A percentile compares a stretch with the other conserved stretches of the same genome.
These are phyloP conservation scores for Fregata magnificens DNA, from an alignment of 2,113 vertebrate genomes.

Conservation along the genomic window DNA sequence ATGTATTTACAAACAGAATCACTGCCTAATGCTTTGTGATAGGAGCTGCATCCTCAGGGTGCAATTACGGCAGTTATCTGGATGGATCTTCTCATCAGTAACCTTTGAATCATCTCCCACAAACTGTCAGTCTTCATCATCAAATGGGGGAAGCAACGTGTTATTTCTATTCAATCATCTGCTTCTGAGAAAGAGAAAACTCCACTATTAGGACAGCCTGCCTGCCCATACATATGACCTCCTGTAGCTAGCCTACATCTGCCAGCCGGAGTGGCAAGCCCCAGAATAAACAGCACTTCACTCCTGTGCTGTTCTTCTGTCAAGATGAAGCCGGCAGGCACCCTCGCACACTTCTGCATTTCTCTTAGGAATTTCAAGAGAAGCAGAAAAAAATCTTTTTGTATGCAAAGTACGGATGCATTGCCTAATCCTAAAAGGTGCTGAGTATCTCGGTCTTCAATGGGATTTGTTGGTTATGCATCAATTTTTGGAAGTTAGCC, in stretches of 20 bases:
- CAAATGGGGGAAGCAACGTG: not conserved
- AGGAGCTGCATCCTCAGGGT: slow-evolving; percentile 33
- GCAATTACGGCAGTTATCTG: slow-evolving; percentile 58
- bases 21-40: not conserved
- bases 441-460: not conserved
- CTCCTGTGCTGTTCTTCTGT: not conserved
- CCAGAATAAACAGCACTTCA: not conserved
- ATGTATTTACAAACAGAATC: not conserved
- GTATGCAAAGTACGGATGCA: not conserved
- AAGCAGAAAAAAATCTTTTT: not conserved
- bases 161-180: not conserved
- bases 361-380: not conserved
- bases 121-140: slow-evolving; percentile 44
- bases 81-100: slow-evolving; percentile 55
- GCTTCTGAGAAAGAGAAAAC: not conserved
- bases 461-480: not conserved
- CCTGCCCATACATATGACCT: not conserved
- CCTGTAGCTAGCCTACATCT: not conserved
- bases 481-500: not conserved
- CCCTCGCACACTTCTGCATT: not conserved
- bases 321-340: not conserved
- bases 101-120: slow-evolving; percentile 26
- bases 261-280: not conserved
- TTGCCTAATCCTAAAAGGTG: not conserved
- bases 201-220: not conserved